Percentiles rank a stretch among this genome's conserved stretches.
These are phyloP conservation scores for Agriotes lineatus DNA, from an alignment of 2,888 invertebrate genomes.

Conservation along the genomic window DNA sequence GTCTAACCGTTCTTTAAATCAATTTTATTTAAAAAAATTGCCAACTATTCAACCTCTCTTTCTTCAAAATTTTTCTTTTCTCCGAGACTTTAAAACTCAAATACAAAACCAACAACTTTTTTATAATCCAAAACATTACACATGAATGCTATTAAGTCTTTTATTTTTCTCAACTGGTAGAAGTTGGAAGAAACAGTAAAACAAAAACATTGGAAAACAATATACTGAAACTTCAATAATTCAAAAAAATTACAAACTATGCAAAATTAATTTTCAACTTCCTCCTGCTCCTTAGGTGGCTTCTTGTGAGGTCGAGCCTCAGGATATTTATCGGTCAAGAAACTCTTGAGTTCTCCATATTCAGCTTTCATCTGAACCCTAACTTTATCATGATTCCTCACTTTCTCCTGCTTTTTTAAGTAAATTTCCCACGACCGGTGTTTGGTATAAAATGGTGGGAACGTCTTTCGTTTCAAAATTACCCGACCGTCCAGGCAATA, in stretches of 20 bases:
- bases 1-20: too few species aligned
- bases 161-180: too few species aligned
- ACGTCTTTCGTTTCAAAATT: conserved; percentile 74
- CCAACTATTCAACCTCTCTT: too few species aligned
- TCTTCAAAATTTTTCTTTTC: too few species aligned
- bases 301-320: conserved; percentile 68
- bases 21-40: too few species aligned
- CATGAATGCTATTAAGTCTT: too few species aligned
- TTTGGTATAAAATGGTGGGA: conserved; percentile 76
- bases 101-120: too few species aligned
- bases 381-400: conserved; percentile 79
- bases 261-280: neutral
- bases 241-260: neutral
- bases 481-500: conserved; percentile 80
- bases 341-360: conserved; percentile 80
- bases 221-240: neutral
- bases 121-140: too few species aligned
- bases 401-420: conserved; percentile 76
- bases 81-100: too few species aligned
- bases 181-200: too few species aligned
- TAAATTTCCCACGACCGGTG: conserved; percentile 74
- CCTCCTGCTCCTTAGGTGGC: conserved; percentile 43
- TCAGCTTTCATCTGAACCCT: conserved; percentile 74
- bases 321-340: conserved; percentile 80
- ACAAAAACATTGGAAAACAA: too few species aligned